A percentile compares a stretch with the other conserved stretches of the same genome.
Evolutionary conservation across 2,797 vertebrate genomes (phyloP).

Genomic region (Melanotaenia trifasciata): DNA sequence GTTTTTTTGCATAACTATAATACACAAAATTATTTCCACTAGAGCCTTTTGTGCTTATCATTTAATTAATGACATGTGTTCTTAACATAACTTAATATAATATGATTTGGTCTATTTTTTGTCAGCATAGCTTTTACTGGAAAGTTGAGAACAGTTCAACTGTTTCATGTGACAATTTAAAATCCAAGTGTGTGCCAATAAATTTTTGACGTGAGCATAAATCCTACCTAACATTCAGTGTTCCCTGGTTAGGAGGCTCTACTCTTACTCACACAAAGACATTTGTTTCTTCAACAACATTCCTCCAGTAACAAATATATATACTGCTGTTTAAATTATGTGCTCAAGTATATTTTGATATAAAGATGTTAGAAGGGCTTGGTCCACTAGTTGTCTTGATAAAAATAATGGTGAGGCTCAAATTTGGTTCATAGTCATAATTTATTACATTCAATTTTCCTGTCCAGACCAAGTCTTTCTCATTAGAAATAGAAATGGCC

Average conservation of each 20-base stretch:
- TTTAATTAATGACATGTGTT: no score
- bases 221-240: no score
- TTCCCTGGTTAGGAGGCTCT: neutral
- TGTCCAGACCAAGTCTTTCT: neutral
- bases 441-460: neutral
- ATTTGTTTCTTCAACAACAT: neutral
- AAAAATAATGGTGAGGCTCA: neutral
- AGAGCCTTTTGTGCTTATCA: no score
- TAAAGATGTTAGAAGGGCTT: neutral
- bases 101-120: no score
- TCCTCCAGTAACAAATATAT: neutral
- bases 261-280: neutral
- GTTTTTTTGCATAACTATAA: neutral
- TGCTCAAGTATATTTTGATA: neutral
- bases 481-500: neutral
- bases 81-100: no score
- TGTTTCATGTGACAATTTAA: no score
- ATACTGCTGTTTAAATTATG: neutral
- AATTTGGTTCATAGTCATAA: neutral
- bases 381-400: neutral
- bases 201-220: no score
- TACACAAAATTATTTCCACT: neutral
- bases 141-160: no score
- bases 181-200: no score
- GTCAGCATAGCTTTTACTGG: neutral